Evolutionary conservation across 1,140 invertebrate species (phyloP).

Genomic region (Pachypsylla venusta): DNA sequence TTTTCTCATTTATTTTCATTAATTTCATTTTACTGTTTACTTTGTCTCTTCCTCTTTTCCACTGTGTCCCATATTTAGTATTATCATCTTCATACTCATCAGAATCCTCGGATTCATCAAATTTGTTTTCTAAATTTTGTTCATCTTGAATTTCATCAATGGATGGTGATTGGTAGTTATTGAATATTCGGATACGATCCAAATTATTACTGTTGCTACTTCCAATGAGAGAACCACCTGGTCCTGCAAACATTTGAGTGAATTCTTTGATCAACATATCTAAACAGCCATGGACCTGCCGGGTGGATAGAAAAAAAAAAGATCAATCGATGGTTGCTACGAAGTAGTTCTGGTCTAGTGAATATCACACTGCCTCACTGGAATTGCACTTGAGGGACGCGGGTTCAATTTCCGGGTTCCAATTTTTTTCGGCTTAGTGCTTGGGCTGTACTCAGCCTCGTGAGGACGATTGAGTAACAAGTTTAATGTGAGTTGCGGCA

Average conservation of each 20-base stretch:
- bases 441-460: no score
- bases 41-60: neutral
- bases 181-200: conserved; percentile 3
- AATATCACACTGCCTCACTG: no score
- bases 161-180: neutral
- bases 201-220: neutral
- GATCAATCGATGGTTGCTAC: no score
- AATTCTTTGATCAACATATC: neutral
- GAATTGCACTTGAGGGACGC: no score
- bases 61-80: neutral
- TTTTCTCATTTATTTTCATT: no score
- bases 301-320: neutral
- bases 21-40: neutral
- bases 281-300: neutral
- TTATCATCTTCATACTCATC: conserved; percentile 1
- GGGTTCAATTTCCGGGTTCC: no score
- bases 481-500: no score
- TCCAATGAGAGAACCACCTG: neutral
- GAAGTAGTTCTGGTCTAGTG: no score
- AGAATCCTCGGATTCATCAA: neutral
- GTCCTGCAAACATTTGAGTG: neutral
- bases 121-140: neutral
- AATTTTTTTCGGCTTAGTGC: no score
- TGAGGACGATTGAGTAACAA: no score
- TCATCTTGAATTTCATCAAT: conserved; percentile 2